Conservation (phyloP, 2,888 invertebrate genomes). For the Palloptera scutellata region DNA sequence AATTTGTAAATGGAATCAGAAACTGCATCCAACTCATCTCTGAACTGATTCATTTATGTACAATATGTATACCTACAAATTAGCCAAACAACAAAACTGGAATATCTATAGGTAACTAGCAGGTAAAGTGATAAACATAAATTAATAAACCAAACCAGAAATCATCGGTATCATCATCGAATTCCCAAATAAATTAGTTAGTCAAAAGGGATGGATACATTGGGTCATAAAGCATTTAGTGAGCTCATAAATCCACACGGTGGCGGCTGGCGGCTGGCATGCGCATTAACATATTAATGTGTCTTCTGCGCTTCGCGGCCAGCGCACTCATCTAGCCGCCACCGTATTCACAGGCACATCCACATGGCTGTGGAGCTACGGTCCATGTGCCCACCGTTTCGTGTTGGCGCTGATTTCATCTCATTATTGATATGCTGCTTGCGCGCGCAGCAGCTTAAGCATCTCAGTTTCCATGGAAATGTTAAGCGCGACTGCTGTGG, state of each 20-base stretch:
- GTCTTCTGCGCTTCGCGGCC: constrained; percentile 27
- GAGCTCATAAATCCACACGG: constrained; percentile 59
- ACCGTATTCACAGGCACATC: not conserved
- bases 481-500: constrained; percentile 42
- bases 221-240: constrained; percentile 62
- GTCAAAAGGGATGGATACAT: constrained; percentile 49
- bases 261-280: constrained; percentile 51
- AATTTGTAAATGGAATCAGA: too few species aligned
- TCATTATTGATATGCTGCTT: constrained; percentile 50
- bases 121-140: not conserved
- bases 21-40: too few species aligned
- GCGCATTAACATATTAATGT: constrained; percentile 61
- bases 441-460: constrained; percentile 31
- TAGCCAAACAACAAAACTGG: too few species aligned
- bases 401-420: constrained; percentile 11
- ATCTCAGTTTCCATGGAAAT: constrained; percentile 40
- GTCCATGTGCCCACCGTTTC: constrained; percentile 11
- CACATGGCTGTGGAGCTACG: not conserved
- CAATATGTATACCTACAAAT: too few species aligned
- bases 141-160: constrained; percentile 38
- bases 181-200: constrained; percentile 61
- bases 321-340: constrained; percentile 52
- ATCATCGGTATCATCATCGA: constrained; percentile 33
- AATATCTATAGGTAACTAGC: too few species aligned
- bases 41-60: too few species aligned